Evolutionary conservation across 2,797 vertebrate genomes (phyloP), one percentile per base, ranked within the genome.

Genomic region (Chelmon rostratus): DNA sequence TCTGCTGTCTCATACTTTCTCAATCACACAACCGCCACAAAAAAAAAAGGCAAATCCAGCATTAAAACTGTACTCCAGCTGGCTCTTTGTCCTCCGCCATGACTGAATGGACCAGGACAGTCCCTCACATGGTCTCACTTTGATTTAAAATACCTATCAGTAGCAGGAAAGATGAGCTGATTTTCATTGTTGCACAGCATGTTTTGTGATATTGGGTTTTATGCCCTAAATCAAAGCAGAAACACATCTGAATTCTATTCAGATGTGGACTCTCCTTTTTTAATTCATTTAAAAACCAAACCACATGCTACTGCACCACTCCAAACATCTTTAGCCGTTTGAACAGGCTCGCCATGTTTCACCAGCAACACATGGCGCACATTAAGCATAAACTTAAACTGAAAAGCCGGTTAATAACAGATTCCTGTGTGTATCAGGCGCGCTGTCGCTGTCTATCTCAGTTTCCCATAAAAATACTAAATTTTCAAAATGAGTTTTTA

Each of bases 181-280:
- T 50, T 68, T 40, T 65, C 37, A 74, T 33, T 53, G 46, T 62
- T 69, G 68, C 68, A 73, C n/a, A 71, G 35, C 0, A 9, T 61
- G 8, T 66, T 72, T 66, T 83, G 56, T 61, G 70, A 59, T 59
- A 56, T 35, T 57, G 37, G 25, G 19, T 58, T 12, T 70, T 67
- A 46, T 63, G 25, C 40, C 33, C 23, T 73, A 74, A 86, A 78
- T 82, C 66, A 64, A 47, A 76, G 56, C 58, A 73, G 74, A 46
- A 69, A 78, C 68, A 79, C 81, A 85, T 82, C 73, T 87, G 87
- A 82, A 54, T 65, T 68, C 38, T 65, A 72, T 89, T 83, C 56
- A 63, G 79, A 50, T 44, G 40, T 9, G 1, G 61, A 64, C 35
- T 59, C 68, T 73, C 2, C 37, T 75, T 80, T 31, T 31, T 86